Evolutionary conservation across 2,888 invertebrate species (phyloP), one percentile per base, ranked within the genome.

Genomic region (Drosophila paramelanica): DNA sequence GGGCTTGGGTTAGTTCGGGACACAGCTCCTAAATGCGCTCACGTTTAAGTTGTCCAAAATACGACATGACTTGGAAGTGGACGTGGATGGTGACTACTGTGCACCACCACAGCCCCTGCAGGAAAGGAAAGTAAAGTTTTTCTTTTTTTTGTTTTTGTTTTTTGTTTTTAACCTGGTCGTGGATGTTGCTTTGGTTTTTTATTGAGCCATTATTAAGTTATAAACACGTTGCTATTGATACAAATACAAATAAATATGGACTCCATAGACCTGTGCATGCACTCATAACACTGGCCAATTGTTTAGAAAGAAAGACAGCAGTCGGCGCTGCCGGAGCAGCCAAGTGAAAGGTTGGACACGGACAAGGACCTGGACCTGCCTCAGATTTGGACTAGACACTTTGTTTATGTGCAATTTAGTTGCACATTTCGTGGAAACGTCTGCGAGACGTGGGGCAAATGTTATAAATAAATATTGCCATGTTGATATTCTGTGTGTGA

Each of bases 181-280:
- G 60, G 52, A 53, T 71, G 61, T 65, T 59, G 79, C 50, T 70
- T 62, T 62, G 53, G 81, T 84, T 75, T 89, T 86, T 86, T 86
- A 86, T 86, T 89, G 89, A 85, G 85, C 89, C 86, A 89, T 86
- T 86, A 87, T 87, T 87, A 88, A 87, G 86, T 87, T 87, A 87
- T 87, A 87, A 86, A 88, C 86, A 86, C 76, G 88, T 75, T 80
- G 82, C 74, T 85, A 84, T 89, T 87, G 88, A 82, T 86, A 85
- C 80, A 79, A 85, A 82, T 70, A 82, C 83, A 88, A 81, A 88
- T 88, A 89, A 88, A 89, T 88, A 79, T 69, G 51, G 56, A 45
- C 45, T 43, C 47, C 38, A 56, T 47, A 55, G 36, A 52, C 20
- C 47, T 17, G 41, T n/a, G 42, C 31, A 53, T 39, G 57, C 10